A percentile compares a stretch with the other conserved stretches of the same genome.
Evolutionary conservation across 1,140 invertebrate genomes (phyloP).

Genomic region (Centruroides sculpturatus): DNA sequence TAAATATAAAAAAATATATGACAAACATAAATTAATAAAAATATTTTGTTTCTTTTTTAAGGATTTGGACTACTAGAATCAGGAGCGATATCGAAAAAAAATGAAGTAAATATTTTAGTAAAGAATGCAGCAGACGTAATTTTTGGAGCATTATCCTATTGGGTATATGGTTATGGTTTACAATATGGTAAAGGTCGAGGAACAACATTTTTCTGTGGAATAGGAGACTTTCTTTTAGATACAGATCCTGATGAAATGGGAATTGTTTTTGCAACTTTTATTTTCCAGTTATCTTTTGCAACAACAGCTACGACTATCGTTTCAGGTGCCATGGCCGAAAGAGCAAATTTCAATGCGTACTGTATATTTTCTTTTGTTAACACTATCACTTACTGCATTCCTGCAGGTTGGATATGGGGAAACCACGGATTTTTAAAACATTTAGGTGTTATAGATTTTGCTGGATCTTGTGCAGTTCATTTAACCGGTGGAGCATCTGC

Average conservation of each 20-base stretch:
- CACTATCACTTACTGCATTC: slow-evolving; percentile 78
- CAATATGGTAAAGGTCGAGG: slow-evolving; percentile 59
- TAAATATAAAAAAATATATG: slow-evolving; percentile 57
- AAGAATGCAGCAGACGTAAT: slow-evolving; percentile 87
- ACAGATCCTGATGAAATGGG: slow-evolving; percentile 22
- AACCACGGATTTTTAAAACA: slow-evolving; percentile 66
- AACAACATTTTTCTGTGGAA: slow-evolving; percentile 52
- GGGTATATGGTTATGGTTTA: slow-evolving; percentile 84
- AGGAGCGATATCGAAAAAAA: slow-evolving; percentile 80
- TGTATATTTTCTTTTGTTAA: slow-evolving; percentile 79
- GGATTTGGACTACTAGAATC: slow-evolving; percentile 86
- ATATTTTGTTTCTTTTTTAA: slow-evolving; percentile 8
- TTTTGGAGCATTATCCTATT: slow-evolving; percentile 81
- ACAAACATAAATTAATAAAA: neutral
- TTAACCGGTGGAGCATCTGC: slow-evolving; percentile 63
- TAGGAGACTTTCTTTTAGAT: slow-evolving; percentile 37
- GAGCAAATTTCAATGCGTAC: slow-evolving; percentile 79
- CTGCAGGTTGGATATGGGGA: slow-evolving; percentile 86
- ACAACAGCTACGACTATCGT: slow-evolving; percentile 34
- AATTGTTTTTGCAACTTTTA: slow-evolving; percentile 25
- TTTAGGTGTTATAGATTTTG: slow-evolving; percentile 71
- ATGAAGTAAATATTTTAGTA: slow-evolving; percentile 94
- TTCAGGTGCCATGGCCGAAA: slow-evolving; percentile 35
- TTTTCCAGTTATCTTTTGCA: slow-evolving; percentile 31
- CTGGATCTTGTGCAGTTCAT: slow-evolving; percentile 83